Percentiles rank a stretch among this genome's conserved stretches.
Evolutionary conservation across 2,888 invertebrate genomes (phyloP).

Genomic region (Megamerina dolium): DNA sequence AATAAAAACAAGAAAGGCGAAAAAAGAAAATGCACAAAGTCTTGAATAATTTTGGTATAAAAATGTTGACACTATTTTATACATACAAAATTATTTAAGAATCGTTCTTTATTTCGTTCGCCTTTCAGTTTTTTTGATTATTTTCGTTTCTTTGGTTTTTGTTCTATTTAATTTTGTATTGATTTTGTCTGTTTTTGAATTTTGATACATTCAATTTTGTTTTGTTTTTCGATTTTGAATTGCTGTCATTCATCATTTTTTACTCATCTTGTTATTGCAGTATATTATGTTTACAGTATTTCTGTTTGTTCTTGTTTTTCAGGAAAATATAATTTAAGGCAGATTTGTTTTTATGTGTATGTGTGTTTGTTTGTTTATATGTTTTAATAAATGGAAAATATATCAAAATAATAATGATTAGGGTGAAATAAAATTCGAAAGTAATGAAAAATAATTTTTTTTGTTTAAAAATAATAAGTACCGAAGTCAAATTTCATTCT

Average conservation of each 20-base stretch:
- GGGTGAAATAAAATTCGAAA: neutral
- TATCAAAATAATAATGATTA: neutral
- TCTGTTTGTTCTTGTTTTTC: slow-evolving; percentile 25
- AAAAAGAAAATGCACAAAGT: too few species aligned
- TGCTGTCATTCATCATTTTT: slow-evolving; percentile 2
- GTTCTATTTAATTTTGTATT: slow-evolving; percentile 1
- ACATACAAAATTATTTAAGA: too few species aligned
- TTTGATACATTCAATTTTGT: slow-evolving; percentile 2
- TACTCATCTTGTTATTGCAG: slow-evolving; percentile 12
- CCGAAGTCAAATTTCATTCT: slow-evolving; percentile 25
- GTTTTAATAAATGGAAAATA: neutral
- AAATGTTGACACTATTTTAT: too few species aligned
- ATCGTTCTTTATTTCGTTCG: too few species aligned
- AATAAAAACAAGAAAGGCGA: neutral
- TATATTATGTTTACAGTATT: slow-evolving; percentile 12
- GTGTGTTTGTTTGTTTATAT: neutral
- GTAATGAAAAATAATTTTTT: neutral
- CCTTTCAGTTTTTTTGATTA: slow-evolving; percentile 19
- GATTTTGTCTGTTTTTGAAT: slow-evolving; percentile 6
- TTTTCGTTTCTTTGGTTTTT: slow-evolving; percentile 14
- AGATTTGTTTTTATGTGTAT: slow-evolving; percentile 54
- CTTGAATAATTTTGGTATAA: too few species aligned
- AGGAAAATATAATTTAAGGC: slow-evolving; percentile 64
- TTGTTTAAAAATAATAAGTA: slow-evolving; percentile 11
- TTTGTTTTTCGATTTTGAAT: slow-evolving; percentile 5